A percentile compares a stretch with the other conserved stretches of the same genome.
Evolutionary conservation across 2,113 vertebrate genomes (phyloP).

Genomic region (Numida meleagris): DNA sequence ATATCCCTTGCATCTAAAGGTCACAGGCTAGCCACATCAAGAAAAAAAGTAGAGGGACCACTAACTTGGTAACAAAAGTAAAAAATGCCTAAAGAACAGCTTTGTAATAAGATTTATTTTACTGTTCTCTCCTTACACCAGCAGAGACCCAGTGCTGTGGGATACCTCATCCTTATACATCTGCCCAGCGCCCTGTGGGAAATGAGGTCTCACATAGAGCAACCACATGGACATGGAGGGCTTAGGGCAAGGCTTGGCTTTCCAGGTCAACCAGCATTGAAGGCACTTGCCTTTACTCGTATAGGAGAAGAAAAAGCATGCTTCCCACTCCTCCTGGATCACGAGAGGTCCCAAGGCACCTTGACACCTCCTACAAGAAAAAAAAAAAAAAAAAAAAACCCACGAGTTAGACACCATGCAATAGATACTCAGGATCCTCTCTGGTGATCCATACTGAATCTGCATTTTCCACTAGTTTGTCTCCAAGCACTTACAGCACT

Average conservation of each 20-base stretch:
- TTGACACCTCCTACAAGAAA: not conserved
- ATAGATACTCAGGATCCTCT: not conserved
- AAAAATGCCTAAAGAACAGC: not conserved
- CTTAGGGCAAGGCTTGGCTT: not conserved
- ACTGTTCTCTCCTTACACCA: not conserved
- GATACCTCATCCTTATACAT: not conserved
- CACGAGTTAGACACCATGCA: fast-evolving
- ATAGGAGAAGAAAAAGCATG: not conserved
- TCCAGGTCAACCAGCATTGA: not conserved
- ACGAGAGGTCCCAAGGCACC: not conserved
- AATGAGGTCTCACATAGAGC: not conserved
- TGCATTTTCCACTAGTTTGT: not conserved
- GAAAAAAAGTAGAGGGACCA: not conserved
- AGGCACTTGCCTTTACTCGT: not conserved
- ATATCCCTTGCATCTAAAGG: not conserved
- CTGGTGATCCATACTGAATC: not conserved
- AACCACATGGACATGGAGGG: fast-evolving
- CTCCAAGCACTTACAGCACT: not conserved
- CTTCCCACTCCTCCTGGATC: not conserved
- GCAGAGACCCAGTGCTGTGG: not conserved
- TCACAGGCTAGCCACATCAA: not conserved
- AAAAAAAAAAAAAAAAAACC: not conserved
- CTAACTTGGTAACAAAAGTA: not conserved
- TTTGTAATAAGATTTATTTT: not conserved
- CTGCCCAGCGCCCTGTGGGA: not conserved